Percentiles rank a stretch among this genome's conserved stretches.
These are phyloP conservation scores for Eurytoma californica DNA, from an alignment of 2,888 invertebrate species.

Conservation along the genomic window DNA sequence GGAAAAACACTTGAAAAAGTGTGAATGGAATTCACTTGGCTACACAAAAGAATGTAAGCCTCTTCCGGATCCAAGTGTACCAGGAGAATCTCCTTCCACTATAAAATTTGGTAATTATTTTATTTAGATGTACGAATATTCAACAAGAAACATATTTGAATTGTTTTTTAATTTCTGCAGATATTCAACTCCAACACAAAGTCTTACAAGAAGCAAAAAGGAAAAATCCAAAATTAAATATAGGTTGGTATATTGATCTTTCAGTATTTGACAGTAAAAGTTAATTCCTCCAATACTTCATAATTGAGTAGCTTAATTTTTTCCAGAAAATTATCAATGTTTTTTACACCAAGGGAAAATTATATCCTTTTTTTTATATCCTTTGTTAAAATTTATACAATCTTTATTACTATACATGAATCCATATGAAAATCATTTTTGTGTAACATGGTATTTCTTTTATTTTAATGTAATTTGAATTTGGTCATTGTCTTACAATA, in stretches of 20 bases:
- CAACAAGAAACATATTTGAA: background rate
- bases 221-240: conserved; percentile 64
- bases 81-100: conserved; percentile 66
- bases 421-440: background rate
- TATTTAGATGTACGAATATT: background rate
- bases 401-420: conserved; percentile 22
- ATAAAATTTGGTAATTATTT: conserved; percentile 61
- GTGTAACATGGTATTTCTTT: background rate
- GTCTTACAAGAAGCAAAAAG: conserved; percentile 66
- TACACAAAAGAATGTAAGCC: conserved; percentile 74
- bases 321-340: conserved; percentile 70
- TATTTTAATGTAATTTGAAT: conserved; percentile 25
- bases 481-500: conserved; percentile 57
- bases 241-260: conserved; percentile 65
- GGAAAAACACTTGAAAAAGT: conserved; percentile 74
- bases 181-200: conserved; percentile 73
- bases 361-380: conserved; percentile 73
- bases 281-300: conserved; percentile 46
- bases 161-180: conserved; percentile 67
- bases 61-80: conserved; percentile 73
- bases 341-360: conserved; percentile 67
- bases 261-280: conserved; percentile 23
- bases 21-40: conserved; percentile 75
- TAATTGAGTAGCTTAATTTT: conserved; percentile 66
- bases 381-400: conserved; percentile 62